A percentile compares a stretch with the other conserved stretches of the same genome.
These are phyloP conservation scores for Channa argus DNA, from an alignment of 2,113 vertebrate genomes.

Conservation along the genomic window DNA sequence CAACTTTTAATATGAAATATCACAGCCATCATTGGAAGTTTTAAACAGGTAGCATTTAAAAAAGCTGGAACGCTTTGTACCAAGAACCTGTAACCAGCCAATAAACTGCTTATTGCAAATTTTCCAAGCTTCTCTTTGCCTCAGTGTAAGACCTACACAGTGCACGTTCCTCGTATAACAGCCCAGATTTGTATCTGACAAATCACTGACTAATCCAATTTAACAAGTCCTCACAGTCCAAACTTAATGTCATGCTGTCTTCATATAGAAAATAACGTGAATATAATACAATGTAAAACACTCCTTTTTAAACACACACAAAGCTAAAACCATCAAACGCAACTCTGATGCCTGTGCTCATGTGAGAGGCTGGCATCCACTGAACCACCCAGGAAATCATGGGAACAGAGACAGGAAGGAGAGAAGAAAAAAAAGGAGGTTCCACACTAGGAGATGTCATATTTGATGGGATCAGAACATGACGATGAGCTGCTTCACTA, in stretches of 20 bases:
- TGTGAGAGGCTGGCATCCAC: constrained; percentile 15
- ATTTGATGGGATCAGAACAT: constrained; percentile 42
- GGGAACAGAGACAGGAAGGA: constrained; percentile 9
- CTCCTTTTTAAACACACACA: neutral
- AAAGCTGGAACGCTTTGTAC: too few relatives aligned
- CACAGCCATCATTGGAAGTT: too few relatives aligned
- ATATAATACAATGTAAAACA: neutral
- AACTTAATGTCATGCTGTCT: too few relatives aligned
- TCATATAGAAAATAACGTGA: too few relatives aligned
- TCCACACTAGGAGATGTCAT: constrained; percentile 42
- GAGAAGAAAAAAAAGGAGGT: neutral
- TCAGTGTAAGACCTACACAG: constrained; percentile 34
- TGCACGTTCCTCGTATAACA: constrained; percentile 7
- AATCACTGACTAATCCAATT: constrained; percentile 64
- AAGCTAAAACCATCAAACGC: constrained; percentile 65
- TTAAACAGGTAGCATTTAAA: too few relatives aligned
- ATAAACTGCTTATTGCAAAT: constrained; percentile 10
- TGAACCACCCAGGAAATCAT: constrained; percentile 16
- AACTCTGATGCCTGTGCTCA: constrained; percentile 21
- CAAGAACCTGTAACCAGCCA: neutral
- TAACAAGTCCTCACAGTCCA: constrained; percentile 26
- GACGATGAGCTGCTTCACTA: constrained; percentile 23
- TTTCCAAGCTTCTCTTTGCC: neutral
- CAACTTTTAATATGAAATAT: too few relatives aligned
- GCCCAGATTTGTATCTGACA: constrained; percentile 38